Evolutionary conservation across 2,113 vertebrate species (phyloP).

Genomic region (Naja naja): DNA sequence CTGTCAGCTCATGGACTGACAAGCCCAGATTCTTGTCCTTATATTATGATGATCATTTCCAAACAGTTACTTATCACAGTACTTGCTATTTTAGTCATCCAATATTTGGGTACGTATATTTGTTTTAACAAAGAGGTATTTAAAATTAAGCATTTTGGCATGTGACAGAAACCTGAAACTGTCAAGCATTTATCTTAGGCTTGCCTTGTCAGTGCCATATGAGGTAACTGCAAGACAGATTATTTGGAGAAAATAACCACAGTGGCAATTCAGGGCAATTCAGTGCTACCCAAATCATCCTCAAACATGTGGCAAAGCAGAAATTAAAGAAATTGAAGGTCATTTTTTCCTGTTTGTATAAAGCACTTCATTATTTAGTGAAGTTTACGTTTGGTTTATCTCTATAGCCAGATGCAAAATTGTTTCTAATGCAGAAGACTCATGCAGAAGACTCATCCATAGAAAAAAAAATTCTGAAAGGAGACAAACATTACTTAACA

Average conservation of each 20-base stretch:
- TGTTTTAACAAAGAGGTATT: neutral
- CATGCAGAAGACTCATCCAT: neutral
- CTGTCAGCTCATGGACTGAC: neutral
- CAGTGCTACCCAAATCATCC: neutral
- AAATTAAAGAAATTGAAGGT: neutral
- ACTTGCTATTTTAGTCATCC: neutral
- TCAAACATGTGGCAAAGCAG: neutral
- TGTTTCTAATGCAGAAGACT: neutral
- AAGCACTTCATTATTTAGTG: neutral
- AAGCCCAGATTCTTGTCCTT: rapidly evolving
- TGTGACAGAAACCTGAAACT: rapidly evolving
- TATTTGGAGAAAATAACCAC: constrained; percentile 11
- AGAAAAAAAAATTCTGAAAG: neutral
- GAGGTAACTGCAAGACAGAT: neutral
- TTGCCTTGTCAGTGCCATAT: neutral
- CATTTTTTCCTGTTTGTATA: neutral
- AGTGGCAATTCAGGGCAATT: too few species aligned
- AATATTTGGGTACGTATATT: neutral
- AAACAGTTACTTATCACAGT: constrained; percentile 15
- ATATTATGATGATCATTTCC: constrained; percentile 5
- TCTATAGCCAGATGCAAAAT: constrained; percentile 4
- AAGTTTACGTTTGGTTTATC: neutral
- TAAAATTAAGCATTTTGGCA: constrained; percentile 1
- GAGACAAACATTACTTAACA: neutral
- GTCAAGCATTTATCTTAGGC: rapidly evolving